Percentiles rank a stretch among this genome's conserved stretches.
Conservation (phyloP, 2,113 vertebrate genomes). For the Larimichthys crocea region DNA sequence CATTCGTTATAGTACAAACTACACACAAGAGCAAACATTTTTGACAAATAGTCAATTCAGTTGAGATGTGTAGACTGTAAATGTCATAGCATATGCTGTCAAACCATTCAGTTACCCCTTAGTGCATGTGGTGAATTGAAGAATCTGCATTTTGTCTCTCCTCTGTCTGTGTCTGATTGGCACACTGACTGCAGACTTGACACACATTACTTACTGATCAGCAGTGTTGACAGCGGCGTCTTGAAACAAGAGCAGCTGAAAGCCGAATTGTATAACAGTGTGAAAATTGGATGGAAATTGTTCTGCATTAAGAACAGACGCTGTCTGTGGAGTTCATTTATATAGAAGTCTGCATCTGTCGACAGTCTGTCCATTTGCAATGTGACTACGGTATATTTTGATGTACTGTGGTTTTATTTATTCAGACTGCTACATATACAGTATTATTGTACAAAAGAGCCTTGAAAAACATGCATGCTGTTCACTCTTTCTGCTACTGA, state of each 20-base stretch:
- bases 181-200: constrained; percentile 2
- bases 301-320: background rate
- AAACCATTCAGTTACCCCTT: background rate
- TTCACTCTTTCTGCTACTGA: background rate
- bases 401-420: background rate
- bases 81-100: background rate
- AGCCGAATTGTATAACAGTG: background rate
- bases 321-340: background rate
- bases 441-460: background rate
- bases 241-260: constrained; percentile 13
- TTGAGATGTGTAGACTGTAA: background rate
- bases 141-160: background rate
- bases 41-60: too few species aligned
- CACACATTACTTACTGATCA: background rate
- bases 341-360: background rate
- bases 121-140: background rate
- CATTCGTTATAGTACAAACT: too few species aligned
- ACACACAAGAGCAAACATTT: too few species aligned
- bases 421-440: background rate
- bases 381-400: constrained; percentile 4
- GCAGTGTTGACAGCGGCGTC: constrained; percentile 4
- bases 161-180: background rate
- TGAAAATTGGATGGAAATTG: constrained; percentile 3
- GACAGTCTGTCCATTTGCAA: background rate
- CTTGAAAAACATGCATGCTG: background rate